Conservation (phyloP, 2,113 vertebrate species). For the Pheucticus melanocephalus region DNA sequence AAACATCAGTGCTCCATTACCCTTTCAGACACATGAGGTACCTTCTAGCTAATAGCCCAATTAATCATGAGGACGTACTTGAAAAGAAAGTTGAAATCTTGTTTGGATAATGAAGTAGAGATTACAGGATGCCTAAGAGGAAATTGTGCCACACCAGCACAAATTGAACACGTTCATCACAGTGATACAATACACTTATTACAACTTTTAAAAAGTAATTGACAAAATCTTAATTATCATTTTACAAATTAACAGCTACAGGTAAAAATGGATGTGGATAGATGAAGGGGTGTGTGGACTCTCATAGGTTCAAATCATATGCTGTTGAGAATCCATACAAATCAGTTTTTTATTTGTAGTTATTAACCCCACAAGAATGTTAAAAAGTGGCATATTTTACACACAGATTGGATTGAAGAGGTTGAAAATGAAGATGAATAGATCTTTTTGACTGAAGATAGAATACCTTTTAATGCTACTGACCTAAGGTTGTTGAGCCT, state of each 20-base stretch:
- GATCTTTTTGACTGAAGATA: not conserved
- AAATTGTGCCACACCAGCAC: slow-evolving; percentile 28
- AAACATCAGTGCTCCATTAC: slow-evolving; percentile 18
- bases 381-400: not conserved
- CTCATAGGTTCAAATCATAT: not conserved
- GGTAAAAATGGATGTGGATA: not conserved
- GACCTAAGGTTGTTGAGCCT: not conserved
- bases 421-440: not conserved
- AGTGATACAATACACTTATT: not conserved
- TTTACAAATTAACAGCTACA: slow-evolving; percentile 29
- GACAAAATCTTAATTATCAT: slow-evolving; percentile 39
- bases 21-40: slow-evolving; percentile 38
- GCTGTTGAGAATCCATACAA: not conserved
- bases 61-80: slow-evolving; percentile 63
- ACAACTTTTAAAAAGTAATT: not conserved
- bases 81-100: slow-evolving; percentile 53
- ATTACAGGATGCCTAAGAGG: slow-evolving; percentile 41
- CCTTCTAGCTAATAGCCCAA: slow-evolving; percentile 65
- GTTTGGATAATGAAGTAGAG: slow-evolving; percentile 63
- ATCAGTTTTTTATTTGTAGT: not conserved
- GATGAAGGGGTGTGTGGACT: not conserved
- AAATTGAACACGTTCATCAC: slow-evolving; percentile 26
- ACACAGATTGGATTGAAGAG: not conserved
- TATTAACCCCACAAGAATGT: not conserved
- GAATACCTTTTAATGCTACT: not conserved